Evolutionary conservation across 2,888 invertebrate species (phyloP), one percentile per base, ranked within the genome.

Genomic region (Iselma pallidipennis): DNA sequence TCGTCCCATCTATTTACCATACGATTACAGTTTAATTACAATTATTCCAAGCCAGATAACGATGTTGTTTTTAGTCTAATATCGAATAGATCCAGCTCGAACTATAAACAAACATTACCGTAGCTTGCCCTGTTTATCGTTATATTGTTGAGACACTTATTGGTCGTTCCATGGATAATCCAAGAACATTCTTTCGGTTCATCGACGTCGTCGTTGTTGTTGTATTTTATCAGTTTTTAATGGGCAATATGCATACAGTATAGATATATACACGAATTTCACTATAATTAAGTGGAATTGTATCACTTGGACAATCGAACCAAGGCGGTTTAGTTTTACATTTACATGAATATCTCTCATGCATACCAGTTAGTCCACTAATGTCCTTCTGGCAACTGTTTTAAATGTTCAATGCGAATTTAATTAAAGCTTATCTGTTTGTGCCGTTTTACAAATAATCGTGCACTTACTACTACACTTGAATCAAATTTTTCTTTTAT

Each of bases 311-410:
- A 28, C 56, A 49, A 61, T 61, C 61, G 49, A 49, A 51, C 52
- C 52, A 45, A 52, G 60, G 28, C 59, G 60, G 50, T 60, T 59
- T 37, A 45, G 45, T 45, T 45, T 29, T 26, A 37, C 61, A 61
- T 61, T 61, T 61, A 61, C 57, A 61, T 61, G 61, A 57, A 61
- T 61, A 61, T 57, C 61, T 56, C 54, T 10, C 45, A 57, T 61
- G 61, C 61, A 61, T 57, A 48, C 51, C 53, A 16, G 49, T 49
- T 10, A 14, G 21, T 12, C 10, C 45, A 33, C n/a, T 60, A 60
- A 61, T 49, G 57, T 57, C 53, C 56, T 55, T 59, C 48, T 19
- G 49, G 54, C 59, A 54, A 48, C 33, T 14, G 19, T 49, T 45
- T 23, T 45, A 45, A 45, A 52, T 53, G 52, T 59, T 14, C 55